phyloP scores from a whole-genome alignment of 2,113 vertebrate genomes.

The Patagioenas fasciata region DNA sequence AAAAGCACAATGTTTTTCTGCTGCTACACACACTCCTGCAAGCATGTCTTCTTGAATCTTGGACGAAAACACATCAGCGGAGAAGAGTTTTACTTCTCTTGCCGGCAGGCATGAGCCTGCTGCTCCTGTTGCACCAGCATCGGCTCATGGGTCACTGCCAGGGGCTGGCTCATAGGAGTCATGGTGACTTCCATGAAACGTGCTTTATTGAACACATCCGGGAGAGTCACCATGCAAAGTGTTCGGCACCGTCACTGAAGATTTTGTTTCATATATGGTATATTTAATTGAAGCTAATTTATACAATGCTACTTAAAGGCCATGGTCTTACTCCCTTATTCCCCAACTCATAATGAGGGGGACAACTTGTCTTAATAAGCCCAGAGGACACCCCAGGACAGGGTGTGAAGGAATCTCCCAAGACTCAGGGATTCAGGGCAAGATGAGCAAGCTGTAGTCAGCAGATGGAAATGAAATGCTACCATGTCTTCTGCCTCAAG shows the following conservation, averaged over 20 bases:
- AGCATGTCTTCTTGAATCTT: not conserved
- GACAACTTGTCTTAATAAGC: not conserved
- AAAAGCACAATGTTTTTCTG: not conserved
- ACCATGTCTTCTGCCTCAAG: not conserved
- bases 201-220: not conserved
- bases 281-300: not conserved
- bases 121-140: not conserved
- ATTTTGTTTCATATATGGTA: not conserved
- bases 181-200: not conserved
- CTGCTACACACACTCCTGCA: not conserved
- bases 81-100: not conserved
- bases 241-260: not conserved
- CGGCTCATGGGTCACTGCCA: not conserved
- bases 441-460: not conserved
- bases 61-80: accelerated
- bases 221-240: not conserved
- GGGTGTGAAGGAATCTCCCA: not conserved
- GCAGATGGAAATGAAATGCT: not conserved
- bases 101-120: accelerated
- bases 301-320: not conserved
- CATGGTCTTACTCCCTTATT: not conserved
- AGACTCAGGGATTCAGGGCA: not conserved
- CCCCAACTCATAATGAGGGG: not conserved
- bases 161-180: not conserved
- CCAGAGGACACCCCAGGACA: not conserved